Conservation (phyloP, 2,888 invertebrate genomes). For the Andricus quercusramuli region DNA sequence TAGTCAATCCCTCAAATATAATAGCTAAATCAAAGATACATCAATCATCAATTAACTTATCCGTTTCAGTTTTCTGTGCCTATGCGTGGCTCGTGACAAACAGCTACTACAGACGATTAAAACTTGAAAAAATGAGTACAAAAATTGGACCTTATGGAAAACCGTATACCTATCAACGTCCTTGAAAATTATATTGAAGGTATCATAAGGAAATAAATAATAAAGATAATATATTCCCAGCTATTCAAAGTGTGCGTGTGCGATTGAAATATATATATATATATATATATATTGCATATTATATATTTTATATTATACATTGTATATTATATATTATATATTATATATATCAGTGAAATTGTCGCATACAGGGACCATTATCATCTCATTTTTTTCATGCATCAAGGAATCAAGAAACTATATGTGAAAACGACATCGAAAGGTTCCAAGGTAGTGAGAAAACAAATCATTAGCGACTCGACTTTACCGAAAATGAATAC, state of each 20-base stretch:
- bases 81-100: conserved; percentile 92
- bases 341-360: too few species aligned
- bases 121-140: conserved; percentile 72
- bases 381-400: background rate
- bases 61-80: conserved; percentile 85
- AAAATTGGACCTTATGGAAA: conserved; percentile 75
- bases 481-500: background rate
- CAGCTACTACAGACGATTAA: conserved; percentile 88
- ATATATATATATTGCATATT: too few species aligned
- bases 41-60: conserved; percentile 44
- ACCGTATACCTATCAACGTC: conserved; percentile 73
- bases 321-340: too few species aligned
- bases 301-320: too few species aligned
- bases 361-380: background rate
- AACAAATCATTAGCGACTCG: too few species aligned
- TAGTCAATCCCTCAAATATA: too few species aligned
- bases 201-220: background rate
- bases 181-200: conserved; percentile 60
- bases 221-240: background rate
- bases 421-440: too few species aligned
- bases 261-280: too few species aligned
- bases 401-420: too few species aligned
- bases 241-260: background rate
- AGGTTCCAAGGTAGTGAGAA: too few species aligned
- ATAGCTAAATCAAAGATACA: too few species aligned